Evolutionary conservation across 2,888 invertebrate genomes (phyloP), one percentile per base, ranked within the genome.

Genomic region (Drosophila fungiperda): DNA sequence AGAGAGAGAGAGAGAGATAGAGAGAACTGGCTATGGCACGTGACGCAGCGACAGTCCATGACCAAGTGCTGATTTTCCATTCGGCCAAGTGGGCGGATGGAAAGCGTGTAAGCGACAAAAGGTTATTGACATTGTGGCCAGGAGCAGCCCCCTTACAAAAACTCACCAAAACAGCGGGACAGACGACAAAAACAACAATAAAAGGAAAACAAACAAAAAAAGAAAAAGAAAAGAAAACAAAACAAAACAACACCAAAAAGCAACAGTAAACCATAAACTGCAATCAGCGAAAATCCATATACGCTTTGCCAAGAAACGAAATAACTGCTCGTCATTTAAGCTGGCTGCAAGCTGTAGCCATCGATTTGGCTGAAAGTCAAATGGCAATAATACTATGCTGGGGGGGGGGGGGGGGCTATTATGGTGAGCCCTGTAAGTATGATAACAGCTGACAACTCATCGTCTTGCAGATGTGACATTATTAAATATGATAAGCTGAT

Each of bases 11-110:
- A 26, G 26, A 2, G 26, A 26, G 26, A 66, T 63, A 66, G 52
- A 63, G 54, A 68, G 73, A 68, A 82, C 69, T 80, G 60, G 73
- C 55, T 54, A 48, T 67, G 87, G 85, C 87, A 85, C 85, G 85
- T 85, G 85, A 85, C 88, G 80, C 85, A 83, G 83, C 83, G 88
- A 76, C 83, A 86, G 87, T 87, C 87, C 89, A 87, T 89, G 89
- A 87, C 87, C 87, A 87, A 87, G 87, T 87, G 89, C 87, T 83
- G 87, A 89, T 89, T 87, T 87, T 78, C 79, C 83, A 81, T 87
- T 68, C 76, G 76, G 73, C 78, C 67, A 71, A 80, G 59, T 55
- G 75, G 61, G 61, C 67, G 52, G 48, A 50, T 12, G 62, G 52
- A 42, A 58, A 53, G 36, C 54, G 36, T 38, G 45, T 42, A 38